Percentiles rank a stretch among this genome's conserved stretches.
Conservation (phyloP, 2,888 invertebrate genomes). For the Chrysodeixis includens region DNA sequence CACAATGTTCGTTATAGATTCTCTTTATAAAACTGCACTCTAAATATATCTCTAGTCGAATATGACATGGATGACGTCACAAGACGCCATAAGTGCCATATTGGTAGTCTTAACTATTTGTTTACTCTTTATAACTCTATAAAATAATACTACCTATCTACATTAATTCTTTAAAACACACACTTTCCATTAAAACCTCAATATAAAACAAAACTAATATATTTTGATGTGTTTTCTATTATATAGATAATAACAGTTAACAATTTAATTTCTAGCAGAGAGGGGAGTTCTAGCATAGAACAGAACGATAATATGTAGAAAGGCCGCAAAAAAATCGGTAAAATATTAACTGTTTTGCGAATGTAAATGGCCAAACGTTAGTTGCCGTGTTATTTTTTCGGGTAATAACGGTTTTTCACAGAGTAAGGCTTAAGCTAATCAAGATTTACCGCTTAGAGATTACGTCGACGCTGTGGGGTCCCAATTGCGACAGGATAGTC, state of each 20-base stretch:
- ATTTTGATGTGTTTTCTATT: conserved; percentile 65
- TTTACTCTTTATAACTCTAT: conserved; percentile 67
- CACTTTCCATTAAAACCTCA: conserved; percentile 56
- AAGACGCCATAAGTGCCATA: conserved; percentile 60
- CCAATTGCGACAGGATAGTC: conserved; percentile 76
- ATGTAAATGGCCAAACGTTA: conserved; percentile 71
- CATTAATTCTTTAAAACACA: conserved; percentile 52
- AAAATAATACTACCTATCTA: conserved; percentile 60
- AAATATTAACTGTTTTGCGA: conserved; percentile 74
- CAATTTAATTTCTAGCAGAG: conserved; percentile 88
- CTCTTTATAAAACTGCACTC: conserved; percentile 73
- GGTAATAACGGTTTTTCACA: conserved; percentile 74
- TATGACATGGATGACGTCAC: conserved; percentile 58
- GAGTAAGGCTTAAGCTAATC: conserved; percentile 80
- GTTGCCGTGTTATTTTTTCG: conserved; percentile 67
- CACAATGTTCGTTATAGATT: neutral
- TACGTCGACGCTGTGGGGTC: conserved; percentile 67
- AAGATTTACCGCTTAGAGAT: conserved; percentile 73
- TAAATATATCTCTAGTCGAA: conserved; percentile 52
- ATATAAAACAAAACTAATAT: conserved; percentile 63
- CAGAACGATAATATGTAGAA: conserved; percentile 79
- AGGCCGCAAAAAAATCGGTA: conserved; percentile 81
- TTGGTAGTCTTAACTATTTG: conserved; percentile 67
- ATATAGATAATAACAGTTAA: conserved; percentile 75
- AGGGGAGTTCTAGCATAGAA: conserved; percentile 83